These are phyloP conservation scores for Puffinus mauretanicus DNA, from an alignment of 2,113 vertebrate genomes.

Conservation along the genomic window DNA sequence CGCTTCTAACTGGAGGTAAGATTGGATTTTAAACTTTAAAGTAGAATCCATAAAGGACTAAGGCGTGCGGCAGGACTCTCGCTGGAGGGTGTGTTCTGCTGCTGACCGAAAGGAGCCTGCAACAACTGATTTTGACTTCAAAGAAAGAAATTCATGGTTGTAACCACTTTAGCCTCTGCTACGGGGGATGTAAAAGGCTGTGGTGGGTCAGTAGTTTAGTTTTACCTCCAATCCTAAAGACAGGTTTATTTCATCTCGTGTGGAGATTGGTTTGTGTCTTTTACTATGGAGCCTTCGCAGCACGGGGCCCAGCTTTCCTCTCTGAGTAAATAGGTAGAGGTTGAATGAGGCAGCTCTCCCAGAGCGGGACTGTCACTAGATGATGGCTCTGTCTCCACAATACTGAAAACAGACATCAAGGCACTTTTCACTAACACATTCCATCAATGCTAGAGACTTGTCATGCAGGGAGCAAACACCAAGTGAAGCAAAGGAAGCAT, in stretches of 20 bases:
- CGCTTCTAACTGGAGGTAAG: not conserved
- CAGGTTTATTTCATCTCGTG: not conserved
- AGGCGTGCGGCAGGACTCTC: not conserved
- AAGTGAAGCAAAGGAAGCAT: slow-evolving; percentile 30
- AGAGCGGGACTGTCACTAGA: not conserved
- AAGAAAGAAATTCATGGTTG: not conserved
- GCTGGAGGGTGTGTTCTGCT: not conserved
- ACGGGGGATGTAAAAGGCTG: not conserved
- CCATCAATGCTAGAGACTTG: slow-evolving; percentile 42
- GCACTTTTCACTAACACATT: slow-evolving; percentile 45
- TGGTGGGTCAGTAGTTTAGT: not conserved
- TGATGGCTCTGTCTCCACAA: not conserved
- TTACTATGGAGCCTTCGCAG: not conserved
- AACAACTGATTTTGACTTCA: not conserved
- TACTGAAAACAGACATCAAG: slow-evolving; percentile 11
- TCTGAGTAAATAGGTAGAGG: not conserved
- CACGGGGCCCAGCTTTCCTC: not conserved
- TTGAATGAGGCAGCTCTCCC: not conserved
- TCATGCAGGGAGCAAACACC: slow-evolving; percentile 14
- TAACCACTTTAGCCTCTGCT: not conserved
- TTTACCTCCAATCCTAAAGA: not conserved
- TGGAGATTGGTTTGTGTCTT: not conserved
- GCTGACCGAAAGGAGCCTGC: not conserved
- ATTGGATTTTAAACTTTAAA: not conserved
- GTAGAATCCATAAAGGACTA: not conserved